Conservation (phyloP, 2,888 invertebrate genomes). For the Erebia epiphron region DNA sequence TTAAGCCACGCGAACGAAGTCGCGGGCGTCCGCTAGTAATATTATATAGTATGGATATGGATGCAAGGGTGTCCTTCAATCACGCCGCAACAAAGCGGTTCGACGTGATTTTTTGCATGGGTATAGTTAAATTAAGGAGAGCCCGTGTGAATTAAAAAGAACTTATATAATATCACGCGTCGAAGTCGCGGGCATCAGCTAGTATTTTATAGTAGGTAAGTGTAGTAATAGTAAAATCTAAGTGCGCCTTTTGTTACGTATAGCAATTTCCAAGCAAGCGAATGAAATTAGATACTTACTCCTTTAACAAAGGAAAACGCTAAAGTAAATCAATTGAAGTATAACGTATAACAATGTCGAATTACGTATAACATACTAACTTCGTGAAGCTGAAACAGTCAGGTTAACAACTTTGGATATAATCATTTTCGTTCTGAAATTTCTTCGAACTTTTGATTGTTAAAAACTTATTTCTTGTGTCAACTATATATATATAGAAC, state of each 20-base stretch:
- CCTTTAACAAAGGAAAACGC: not conserved
- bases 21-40: too few species aligned
- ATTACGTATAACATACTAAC: not conserved
- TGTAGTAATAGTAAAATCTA: not conserved
- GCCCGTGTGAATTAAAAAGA: too few species aligned
- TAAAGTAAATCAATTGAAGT: not conserved
- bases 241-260: not conserved
- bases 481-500: not conserved
- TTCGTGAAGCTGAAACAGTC: conserved; percentile 23
- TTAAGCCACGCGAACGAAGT: too few species aligned
- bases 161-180: too few species aligned
- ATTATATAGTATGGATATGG: too few species aligned
- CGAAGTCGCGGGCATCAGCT: too few species aligned
- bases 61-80: too few species aligned
- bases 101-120: too few species aligned
- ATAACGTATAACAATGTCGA: not conserved
- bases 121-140: too few species aligned
- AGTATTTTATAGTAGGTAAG: too few species aligned
- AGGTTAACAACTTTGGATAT: conserved; percentile 23
- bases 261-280: not conserved
- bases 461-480: not conserved
- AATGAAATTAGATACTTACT: not conserved
- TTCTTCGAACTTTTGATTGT: not conserved
- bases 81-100: too few species aligned
- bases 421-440: conserved; percentile 21